These are phyloP conservation scores for Polypedilum pembai DNA, from an alignment of 1,140 invertebrate species.

Conservation along the genomic window DNA sequence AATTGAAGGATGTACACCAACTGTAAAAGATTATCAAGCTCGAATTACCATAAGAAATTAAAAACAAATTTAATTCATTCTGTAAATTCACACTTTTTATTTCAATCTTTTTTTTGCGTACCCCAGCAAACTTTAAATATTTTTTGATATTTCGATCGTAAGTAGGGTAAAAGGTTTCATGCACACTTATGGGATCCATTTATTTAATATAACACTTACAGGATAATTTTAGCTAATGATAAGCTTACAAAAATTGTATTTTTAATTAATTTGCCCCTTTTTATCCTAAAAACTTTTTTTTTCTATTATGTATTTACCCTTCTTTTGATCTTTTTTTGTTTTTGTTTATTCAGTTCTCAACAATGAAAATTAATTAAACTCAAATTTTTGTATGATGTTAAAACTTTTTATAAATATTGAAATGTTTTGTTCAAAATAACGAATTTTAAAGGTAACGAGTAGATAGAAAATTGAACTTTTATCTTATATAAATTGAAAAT, in stretches of 20 bases:
- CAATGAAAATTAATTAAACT: background rate
- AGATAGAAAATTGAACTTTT: no score
- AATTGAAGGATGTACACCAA: slow-evolving; percentile 64
- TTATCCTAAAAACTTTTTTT: background rate
- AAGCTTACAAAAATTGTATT: background rate
- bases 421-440: no score
- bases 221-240: slow-evolving; percentile 3
- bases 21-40: slow-evolving; percentile 61
- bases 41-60: background rate
- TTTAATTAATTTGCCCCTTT: background rate
- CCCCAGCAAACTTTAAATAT: background rate
- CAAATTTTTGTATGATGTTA: no score
- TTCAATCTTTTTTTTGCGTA: background rate
- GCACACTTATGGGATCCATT: slow-evolving; percentile 13
- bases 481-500: no score
- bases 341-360: background rate
- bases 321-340: background rate
- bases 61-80: background rate
- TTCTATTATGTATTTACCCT: background rate
- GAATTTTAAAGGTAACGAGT: no score
- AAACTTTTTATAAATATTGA: no score
- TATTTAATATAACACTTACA: background rate
- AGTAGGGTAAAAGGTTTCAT: background rate
- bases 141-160: background rate
- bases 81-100: slow-evolving; percentile 14